phyloP scores from a whole-genome alignment of 1,140 invertebrate genomes.

The Aphelenchoides avenae region DNA sequence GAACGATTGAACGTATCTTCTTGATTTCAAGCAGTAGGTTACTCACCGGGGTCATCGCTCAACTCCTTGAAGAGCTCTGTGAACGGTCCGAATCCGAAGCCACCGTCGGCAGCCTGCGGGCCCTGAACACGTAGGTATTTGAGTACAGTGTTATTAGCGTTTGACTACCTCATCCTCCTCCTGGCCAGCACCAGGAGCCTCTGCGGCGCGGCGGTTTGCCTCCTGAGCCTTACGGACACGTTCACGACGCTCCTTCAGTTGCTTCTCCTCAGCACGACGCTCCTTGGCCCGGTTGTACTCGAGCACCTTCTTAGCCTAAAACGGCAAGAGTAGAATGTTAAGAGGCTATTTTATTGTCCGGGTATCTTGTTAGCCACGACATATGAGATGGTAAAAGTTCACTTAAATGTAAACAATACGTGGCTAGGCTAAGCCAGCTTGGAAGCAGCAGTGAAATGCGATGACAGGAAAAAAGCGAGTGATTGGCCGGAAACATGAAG shows the following conservation, averaged over 20 bases:
- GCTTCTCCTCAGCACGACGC: conserved; percentile 59
- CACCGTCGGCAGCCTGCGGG: background rate
- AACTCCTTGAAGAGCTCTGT: conserved; percentile 23
- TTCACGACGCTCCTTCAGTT: conserved; percentile 59
- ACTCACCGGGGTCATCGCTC: conserved; percentile 19
- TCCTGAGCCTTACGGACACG: conserved; percentile 60
- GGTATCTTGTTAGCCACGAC: no score
- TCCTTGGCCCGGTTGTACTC: conserved; percentile 61
- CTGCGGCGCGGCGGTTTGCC: conserved; percentile 55
- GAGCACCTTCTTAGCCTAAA: conserved; percentile 60
- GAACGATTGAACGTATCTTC: no score
- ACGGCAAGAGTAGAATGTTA: background rate
- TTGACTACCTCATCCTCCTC: background rate
- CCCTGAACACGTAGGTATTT: background rate
- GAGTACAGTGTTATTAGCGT: background rate
- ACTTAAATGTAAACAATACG: no score
- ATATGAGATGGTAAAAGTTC: conserved; percentile 20
- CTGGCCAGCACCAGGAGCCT: conserved; percentile 9
- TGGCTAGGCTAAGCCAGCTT: no score
- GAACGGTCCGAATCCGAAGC: conserved; percentile 14
- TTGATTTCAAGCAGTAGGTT: no score
- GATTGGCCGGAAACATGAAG: background rate
- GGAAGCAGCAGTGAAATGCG: background rate
- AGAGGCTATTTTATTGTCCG: background rate
- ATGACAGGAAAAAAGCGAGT: background rate